These are phyloP conservation scores for Pseudomugil gertrudae DNA, from an alignment of 2,797 vertebrate genomes.

Conservation along the genomic window DNA sequence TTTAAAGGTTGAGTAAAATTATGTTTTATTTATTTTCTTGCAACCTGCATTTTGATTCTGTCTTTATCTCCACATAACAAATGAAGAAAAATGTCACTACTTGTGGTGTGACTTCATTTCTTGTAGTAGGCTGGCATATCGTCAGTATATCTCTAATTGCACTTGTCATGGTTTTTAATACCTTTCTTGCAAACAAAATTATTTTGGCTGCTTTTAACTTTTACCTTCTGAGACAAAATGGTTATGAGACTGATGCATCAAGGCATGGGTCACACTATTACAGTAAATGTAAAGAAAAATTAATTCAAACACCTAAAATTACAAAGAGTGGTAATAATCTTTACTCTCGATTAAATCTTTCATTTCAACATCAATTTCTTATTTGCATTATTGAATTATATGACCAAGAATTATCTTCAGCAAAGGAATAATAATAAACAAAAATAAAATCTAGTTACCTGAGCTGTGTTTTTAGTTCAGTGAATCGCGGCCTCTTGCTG, in stretches of 20 bases:
- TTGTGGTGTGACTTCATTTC: background rate
- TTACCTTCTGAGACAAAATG: background rate
- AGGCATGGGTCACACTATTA: background rate
- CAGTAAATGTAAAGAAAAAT: background rate
- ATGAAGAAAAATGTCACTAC: background rate
- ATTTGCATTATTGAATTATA: background rate
- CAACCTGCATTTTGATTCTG: background rate
- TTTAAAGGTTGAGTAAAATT: background rate
- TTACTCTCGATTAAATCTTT: background rate
- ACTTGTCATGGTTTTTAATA: background rate
- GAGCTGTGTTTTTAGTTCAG: slow-evolving; percentile 98
- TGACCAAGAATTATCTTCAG: background rate
- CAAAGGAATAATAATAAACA: background rate
- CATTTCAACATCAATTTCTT: background rate
- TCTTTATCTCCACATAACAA: background rate
- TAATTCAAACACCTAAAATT: background rate
- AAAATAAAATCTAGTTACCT: slow-evolving; percentile 76
- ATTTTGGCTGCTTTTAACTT: background rate
- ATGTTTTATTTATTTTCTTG: background rate
- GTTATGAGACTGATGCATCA: background rate
- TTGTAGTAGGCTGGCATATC: background rate
- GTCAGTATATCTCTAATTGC: background rate
- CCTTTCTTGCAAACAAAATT: background rate
- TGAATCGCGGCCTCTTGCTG: slow-evolving; percentile 95
- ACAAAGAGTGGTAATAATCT: background rate